phyloP scores from a whole-genome alignment of 92 coral and sea anemone species.

The Porites lobata region DNA sequence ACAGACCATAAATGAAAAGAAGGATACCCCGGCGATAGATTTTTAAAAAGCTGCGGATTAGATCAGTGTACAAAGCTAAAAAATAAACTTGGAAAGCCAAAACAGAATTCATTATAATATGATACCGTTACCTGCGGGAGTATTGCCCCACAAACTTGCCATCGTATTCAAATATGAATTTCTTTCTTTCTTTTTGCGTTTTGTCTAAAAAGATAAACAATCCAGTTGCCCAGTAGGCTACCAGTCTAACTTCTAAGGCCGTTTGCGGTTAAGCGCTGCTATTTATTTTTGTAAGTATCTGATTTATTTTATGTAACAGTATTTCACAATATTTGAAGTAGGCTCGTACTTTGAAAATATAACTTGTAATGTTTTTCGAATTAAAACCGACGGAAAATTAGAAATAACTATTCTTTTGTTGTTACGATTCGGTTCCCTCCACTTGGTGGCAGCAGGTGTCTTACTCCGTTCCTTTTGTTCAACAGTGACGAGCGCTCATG shows the following conservation, averaged over 20 bases:
- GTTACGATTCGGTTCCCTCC: slow-evolving; percentile 19
- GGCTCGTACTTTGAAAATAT: background rate
- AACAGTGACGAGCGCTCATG: slow-evolving; percentile 3
- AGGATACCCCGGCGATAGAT: background rate
- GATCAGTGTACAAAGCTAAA: background rate
- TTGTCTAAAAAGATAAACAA: background rate
- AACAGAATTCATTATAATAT: background rate
- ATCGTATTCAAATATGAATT: background rate
- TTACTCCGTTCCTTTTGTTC: slow-evolving; percentile 11
- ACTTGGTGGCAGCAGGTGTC: slow-evolving; percentile 51
- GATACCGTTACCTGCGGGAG: background rate
- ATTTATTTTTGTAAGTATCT: background rate
- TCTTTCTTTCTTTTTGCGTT: background rate
- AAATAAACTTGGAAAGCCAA: background rate
- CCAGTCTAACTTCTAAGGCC: background rate
- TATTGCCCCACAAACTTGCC: background rate
- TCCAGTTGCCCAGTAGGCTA: too few species aligned
- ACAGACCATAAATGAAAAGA: background rate
- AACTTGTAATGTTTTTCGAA: background rate
- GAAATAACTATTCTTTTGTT: background rate
- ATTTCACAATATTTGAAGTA: background rate
- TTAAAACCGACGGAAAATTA: background rate
- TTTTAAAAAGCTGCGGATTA: background rate
- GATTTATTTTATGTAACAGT: background rate
- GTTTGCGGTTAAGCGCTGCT: background rate